phyloP scores from a whole-genome alignment of 2,113 vertebrate genomes.

The Vanacampus margaritifer region DNA sequence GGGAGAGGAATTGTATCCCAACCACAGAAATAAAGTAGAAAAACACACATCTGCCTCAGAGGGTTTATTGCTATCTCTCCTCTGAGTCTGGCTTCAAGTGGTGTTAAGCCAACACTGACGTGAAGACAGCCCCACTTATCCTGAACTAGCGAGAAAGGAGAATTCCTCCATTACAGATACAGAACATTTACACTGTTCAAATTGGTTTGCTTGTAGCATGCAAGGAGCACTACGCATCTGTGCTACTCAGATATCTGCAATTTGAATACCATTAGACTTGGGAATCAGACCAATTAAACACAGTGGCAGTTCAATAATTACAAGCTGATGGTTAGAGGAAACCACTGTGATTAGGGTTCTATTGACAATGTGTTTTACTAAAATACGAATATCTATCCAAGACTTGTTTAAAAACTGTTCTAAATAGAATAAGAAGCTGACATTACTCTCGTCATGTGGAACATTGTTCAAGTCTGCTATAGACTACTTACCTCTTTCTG shows the following conservation, averaged over 20 bases:
- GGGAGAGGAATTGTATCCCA: neutral
- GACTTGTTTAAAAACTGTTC: neutral
- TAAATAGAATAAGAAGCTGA: too few relatives aligned
- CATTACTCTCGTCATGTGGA: too few relatives aligned
- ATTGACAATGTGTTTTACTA: neutral
- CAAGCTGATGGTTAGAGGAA: neutral
- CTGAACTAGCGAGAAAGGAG: neutral
- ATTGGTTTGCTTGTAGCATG: neutral
- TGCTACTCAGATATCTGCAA: neutral
- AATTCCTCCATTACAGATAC: neutral
- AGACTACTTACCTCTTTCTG: too few relatives aligned
- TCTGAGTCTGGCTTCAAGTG: neutral
- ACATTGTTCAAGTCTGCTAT: too few relatives aligned
- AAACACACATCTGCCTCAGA: neutral
- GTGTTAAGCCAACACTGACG: neutral
- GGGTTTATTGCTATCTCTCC: neutral
- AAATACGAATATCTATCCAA: neutral
- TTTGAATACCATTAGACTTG: neutral
- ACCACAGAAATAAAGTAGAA: neutral
- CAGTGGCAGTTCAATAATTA: neutral
- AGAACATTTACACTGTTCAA: conserved; percentile 2
- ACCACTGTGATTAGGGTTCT: conserved; percentile 5
- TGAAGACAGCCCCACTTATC: neutral
- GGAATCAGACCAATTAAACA: conserved; percentile 1
- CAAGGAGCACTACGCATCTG: neutral